A percentile compares a stretch with the other conserved stretches of the same genome.
These are phyloP conservation scores for Caranx ignobilis DNA, from an alignment of 2,113 vertebrate genomes.

Conservation along the genomic window DNA sequence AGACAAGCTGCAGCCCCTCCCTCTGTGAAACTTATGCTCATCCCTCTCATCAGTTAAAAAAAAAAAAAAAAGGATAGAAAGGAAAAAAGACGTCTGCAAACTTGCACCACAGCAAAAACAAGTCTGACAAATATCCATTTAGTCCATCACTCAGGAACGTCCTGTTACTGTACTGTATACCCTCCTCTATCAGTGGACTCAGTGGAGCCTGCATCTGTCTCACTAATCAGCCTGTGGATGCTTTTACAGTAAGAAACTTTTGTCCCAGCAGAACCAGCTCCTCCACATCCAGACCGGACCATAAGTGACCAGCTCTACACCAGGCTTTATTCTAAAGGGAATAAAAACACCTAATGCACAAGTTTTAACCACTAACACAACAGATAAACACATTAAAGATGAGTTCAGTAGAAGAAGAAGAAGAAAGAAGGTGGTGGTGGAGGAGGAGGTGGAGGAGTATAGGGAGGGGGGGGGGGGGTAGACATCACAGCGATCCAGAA, in stretches of 20 bases:
- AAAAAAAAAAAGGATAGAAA: neutral
- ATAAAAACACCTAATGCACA: no score
- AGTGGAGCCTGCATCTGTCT: neutral
- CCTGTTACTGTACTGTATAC: neutral
- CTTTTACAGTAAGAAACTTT: neutral
- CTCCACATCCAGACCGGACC: neutral
- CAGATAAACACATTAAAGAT: no score
- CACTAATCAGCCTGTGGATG: neutral
- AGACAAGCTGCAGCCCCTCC: slow-evolving; percentile 59
- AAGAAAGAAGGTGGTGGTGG: no score
- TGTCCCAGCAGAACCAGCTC: slow-evolving; percentile 9
- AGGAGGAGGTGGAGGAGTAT: neutral
- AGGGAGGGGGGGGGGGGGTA: slow-evolving; percentile 40
- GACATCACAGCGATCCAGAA: slow-evolving; percentile 26
- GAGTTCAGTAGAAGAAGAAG: no score
- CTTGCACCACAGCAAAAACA: slow-evolving; percentile 19
- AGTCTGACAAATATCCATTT: neutral
- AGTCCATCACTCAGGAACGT: neutral
- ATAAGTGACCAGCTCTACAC: neutral
- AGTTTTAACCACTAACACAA: slow-evolving; percentile 25
- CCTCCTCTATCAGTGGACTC: neutral
- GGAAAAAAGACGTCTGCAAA: neutral
- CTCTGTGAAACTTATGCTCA: slow-evolving; percentile 56
- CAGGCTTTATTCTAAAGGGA: no score
- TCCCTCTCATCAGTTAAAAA: slow-evolving; percentile 54